Evolutionary conservation across 2,113 vertebrate genomes (phyloP), one percentile per base, ranked within the genome.

Genomic region (Monarcha castaneiventris): DNA sequence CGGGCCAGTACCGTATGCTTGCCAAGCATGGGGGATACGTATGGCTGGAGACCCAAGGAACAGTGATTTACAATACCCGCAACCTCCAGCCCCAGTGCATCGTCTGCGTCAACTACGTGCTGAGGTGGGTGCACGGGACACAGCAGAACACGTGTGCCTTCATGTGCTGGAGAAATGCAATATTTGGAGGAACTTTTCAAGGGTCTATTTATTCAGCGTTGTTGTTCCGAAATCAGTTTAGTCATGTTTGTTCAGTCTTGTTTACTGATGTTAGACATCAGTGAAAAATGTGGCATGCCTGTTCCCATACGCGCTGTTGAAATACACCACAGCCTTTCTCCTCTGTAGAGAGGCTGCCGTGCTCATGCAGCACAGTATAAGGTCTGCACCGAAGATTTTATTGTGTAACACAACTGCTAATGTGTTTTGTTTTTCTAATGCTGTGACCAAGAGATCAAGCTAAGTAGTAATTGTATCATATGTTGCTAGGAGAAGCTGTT

Each of bases 41-140:
- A 13, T 99, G 99, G 99, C 97, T 99, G 96, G 99, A 99, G 97
- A 99, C 98, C 10, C 99, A 99, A 89, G 98, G 98, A 33, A 99
- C 99, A 0, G 98, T 99, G 96, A 98, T 99, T 89, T 99, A 99
- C 94, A 98, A 98, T 11, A 97, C 95, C 9, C 98, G 98, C 43
- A 97, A 98, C 95, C 97, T 98, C 26, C 99, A 98, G 96, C 98
- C 98, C 6, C 98, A 99, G 96, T 99, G 98, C 85, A 98, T 99
- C 71, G 98, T 99, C 94, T 99, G 98, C 41, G 98, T 99, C 89
- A 99, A 99, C 97, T 99, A 99, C 0, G 98, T 99, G 56, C 98
- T 99, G 87, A 99, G 99, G 99, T 99, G 44, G 97, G 98, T 43
- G 8, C 20, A 4, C 0, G 1, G 72, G 7, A 29, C 48, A 10